Evolutionary conservation across 1,140 invertebrate genomes (phyloP), one percentile per base, ranked within the genome.

Genomic region (Papilio aristodemus): DNA sequence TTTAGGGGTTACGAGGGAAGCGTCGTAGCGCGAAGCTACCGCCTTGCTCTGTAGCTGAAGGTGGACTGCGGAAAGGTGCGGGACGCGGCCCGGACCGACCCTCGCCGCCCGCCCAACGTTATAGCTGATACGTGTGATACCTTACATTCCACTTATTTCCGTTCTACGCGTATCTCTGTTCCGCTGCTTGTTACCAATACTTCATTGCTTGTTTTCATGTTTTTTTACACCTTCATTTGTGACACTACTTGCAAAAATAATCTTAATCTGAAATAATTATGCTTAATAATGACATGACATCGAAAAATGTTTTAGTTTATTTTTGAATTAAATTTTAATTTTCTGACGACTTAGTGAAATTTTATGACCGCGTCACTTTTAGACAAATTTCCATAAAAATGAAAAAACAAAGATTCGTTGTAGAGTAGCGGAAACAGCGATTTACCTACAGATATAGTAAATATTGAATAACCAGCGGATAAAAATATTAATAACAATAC

Each of bases 51-150:
- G 46, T 54, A 37, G 54, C 39, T 54, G 67, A 64, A 73, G 68
- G 70, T 80, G 74, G 71, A 80, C 78, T 80, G 78, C 72, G 73
- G 73, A 50, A 75, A 75, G 73, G 73, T 73, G 73, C 71, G 75
- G 76, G 76, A 71, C 60, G 76, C 60, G 68, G 46, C 39, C 38
- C 57, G 64, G 41, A 27, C 41, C 59, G 67, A 39, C 59, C 77
- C 69, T 64, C 72, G 41, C 76, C 71, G 72, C 72, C 77, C 77
- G 78, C 78, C 78, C 75, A 71, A 57, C 50, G 38, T n/a, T 39
- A 25, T 64, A 64, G 60, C 37, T 43, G 39, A 64, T 64, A 64
- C 60, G 38, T 43, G 60, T 19, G 60, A 64, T 64, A 64, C 60
- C 60, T 71, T 67, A 67, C 63, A 67, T 68, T 60, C 39, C 60